phyloP scores from a whole-genome alignment of 1,140 invertebrate species.

The Aphaenogaster rudis region DNA sequence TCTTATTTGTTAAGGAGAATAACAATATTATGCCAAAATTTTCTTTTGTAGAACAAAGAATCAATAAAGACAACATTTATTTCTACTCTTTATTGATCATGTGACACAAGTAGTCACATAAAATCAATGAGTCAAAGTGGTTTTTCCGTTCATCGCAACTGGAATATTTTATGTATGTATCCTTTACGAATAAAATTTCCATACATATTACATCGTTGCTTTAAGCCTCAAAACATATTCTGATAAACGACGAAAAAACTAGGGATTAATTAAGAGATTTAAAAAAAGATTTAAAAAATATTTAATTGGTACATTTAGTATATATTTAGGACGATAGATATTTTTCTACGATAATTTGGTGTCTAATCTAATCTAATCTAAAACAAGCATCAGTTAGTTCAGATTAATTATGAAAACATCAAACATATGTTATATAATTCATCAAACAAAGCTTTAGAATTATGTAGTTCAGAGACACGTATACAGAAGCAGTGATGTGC shows the following conservation, averaged over 20 bases:
- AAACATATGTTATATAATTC: background rate
- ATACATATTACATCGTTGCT: background rate
- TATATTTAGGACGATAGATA: background rate
- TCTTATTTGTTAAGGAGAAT: background rate
- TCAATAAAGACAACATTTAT: background rate
- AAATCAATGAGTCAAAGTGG: background rate
- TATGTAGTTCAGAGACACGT: background rate
- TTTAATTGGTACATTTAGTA: background rate
- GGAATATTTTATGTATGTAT: background rate
- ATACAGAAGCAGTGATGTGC: too few species aligned
- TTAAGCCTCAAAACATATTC: background rate
- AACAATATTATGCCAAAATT: background rate
- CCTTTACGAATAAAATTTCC: background rate
- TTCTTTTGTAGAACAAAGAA: background rate
- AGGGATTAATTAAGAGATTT: background rate
- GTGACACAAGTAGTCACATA: background rate
- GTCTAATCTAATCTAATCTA: conserved; percentile 44
- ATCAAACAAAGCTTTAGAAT: background rate
- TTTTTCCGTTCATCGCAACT: background rate
- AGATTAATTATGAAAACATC: background rate
- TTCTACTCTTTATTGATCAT: background rate
- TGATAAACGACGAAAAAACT: background rate
- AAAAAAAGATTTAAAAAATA: background rate
- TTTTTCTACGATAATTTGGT: background rate
- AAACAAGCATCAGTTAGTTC: background rate